Base-by-base conservation (phyloP, 2,797 vertebrate genomes). In the Coregonus suidteri region DNA sequence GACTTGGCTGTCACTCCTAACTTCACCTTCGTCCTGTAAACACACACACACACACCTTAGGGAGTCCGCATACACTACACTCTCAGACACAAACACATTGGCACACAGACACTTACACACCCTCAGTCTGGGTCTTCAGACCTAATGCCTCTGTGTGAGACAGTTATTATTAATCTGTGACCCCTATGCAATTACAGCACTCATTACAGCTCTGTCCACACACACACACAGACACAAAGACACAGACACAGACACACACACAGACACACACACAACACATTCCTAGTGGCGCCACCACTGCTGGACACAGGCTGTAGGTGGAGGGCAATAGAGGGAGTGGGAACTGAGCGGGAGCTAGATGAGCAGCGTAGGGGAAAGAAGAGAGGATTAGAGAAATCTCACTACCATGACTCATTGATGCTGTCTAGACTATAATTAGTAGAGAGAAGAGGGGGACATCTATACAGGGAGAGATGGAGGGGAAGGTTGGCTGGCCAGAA, bases 331-430 rank as follows among this genome's bases (percentile, higher is more conserved):
- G 56, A 62, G 56, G 56, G 56, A 62, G 56, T 2, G 41, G 41
- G 9, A 47, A 47, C 52, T 14, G 31, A 59, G 0, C 47, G 25
- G 54, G 6, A 52, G 4, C n/a, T 74, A 15, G 18, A 77, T 35
- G 20, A 75, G 31, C 75, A 74, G 41, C 41, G 9, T 47, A 47
- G 9, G 35, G 37, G 59, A 66, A 11, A 15, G 3, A 14, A n/a
- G 7, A 31, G 41, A 52, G 34, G 62, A 20, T 11, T 66, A 47
- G 15, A 59, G 34, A 16, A 51, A 59, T 77, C 47, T 34, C 41
- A 67, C 47, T 56, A 53, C 37, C 41, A 41, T 73, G 68, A 76
- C 75, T 71, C 75, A 81, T 54, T 76, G 16, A 13, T 4, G 78
- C 80, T 70, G 77, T 54, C n/a, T 54, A 9, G 52, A 3, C 20